These are phyloP conservation scores for Pitta sordida DNA, from an alignment of 2,113 vertebrate species.

Conservation along the genomic window DNA sequence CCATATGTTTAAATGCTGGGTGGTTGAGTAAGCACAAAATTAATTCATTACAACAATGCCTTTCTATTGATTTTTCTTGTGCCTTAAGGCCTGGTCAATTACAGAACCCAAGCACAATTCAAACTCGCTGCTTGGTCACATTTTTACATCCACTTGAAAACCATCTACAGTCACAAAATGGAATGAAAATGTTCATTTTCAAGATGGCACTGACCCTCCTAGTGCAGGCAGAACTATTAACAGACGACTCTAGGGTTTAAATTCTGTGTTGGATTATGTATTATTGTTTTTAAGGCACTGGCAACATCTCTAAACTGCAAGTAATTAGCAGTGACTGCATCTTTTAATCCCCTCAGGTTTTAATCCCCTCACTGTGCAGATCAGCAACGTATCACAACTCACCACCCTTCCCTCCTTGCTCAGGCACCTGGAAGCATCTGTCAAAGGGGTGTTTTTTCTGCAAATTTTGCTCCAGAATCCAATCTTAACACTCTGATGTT, in stretches of 20 bases:
- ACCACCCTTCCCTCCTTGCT: background rate
- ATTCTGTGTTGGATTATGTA: background rate
- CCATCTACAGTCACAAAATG: background rate
- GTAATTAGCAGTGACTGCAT: background rate
- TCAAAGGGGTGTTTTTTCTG: background rate
- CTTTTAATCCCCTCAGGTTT: background rate
- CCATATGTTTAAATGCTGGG: constrained; percentile 41
- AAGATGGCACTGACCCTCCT: background rate
- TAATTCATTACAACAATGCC: constrained; percentile 44
- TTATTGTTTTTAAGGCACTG: background rate
- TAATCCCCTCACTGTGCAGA: background rate
- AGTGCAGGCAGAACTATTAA: background rate
- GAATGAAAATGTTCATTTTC: background rate
- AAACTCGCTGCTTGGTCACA: background rate
- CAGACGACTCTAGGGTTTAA: background rate
- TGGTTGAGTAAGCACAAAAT: constrained; percentile 41
- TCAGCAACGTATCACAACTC: background rate
- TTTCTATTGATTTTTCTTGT: constrained; percentile 16
- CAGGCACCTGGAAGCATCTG: background rate
- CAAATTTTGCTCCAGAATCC: background rate
- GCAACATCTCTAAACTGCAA: background rate
- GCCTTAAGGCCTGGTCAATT: constrained; percentile 17
- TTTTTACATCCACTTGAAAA: background rate
- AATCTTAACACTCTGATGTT: background rate
- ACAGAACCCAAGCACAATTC: background rate